Evolutionary conservation across 2,797 vertebrate genomes (phyloP), one percentile per base, ranked within the genome.

Genomic region (Poecile montanus): DNA sequence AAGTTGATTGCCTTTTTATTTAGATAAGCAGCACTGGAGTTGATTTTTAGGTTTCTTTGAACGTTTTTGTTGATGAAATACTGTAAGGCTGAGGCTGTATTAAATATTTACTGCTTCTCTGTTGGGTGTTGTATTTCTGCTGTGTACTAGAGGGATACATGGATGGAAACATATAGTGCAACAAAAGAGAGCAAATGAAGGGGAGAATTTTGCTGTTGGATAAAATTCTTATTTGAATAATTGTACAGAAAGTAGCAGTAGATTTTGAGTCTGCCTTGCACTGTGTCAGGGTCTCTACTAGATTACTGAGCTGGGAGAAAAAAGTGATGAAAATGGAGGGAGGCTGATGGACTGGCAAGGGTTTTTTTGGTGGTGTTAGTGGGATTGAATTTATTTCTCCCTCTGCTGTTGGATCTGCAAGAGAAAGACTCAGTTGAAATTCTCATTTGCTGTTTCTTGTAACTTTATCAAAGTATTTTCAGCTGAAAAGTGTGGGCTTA

Each of bases 71-170:
- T 94, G 63, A 48, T 85, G 36, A 94, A 85, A 63, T 85, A 58
- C 26, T 57, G 36, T 61, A 68, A 93, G 45, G 29, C 68, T 82
- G 11, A 17, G 65, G 26, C 22, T 83, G 45, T 88, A 67, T 92
- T 93, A 67, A 70, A 67, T 91, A 82, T 91, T 85, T 91, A 74
- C 27, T 80, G n/a, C 54, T 84, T 54, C 47, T 85, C 45, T 85
- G 23, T 74, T 56, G 51, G 58, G 8, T 36, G 20, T 85, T 82
- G 38, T 76, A 40, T 40, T 79, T 86, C 32, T 80, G 1, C n/a
- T 82, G 32, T 80, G 29, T 75, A 48, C 44, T 80, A 71, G 65
- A 48, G 72, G 70, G 51, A 25, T 66, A 32, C 20, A 10, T 4
- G 8, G 16, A 38, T 77, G 22, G 40, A 29, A 67, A 36, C 19